Base-by-base conservation (phyloP, 2,888 invertebrate genomes). In the Sarcophaga carnaria region DNA sequence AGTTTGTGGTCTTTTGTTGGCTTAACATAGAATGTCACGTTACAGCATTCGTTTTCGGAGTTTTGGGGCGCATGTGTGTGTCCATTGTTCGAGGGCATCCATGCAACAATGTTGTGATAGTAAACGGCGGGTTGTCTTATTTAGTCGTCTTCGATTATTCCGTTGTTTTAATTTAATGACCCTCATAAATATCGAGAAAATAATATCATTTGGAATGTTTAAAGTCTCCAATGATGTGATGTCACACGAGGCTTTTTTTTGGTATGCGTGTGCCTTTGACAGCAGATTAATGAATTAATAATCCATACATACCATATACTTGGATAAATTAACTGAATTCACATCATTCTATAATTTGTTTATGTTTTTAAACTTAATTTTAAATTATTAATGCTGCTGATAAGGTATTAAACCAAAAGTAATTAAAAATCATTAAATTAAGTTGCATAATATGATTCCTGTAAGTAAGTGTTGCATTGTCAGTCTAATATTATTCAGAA, bases 141-240 rank as follows among this genome's bases (percentile, higher is more conserved):
- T 82, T 60, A 11, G 22, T 22, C 37, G 71, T 79, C 64, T 69
- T 83, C 74, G n/a, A 14, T 67, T 69, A 78, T 66, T 78, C 14
- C 47, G 77, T 78, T 66, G 59, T 60, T 66, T 86, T 75, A 72
- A 83, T 78, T 87, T 83, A 83, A 83, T 87, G 80, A 78, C 86
- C 83, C 80, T 75, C 75, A 87, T 87, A 87, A 78, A 83, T 83
- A 83, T 81, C 75, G 60, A 64, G 80, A 81, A 86, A 86, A 79
- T 78, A 60, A 81, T 83, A 83, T 80, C 78, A 78, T 78, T 83
- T 83, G 6, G 17, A 37, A 75, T 71, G 59, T 64, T 80, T 60
- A 60, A 80, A 63, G n/a, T 74, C 37, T 37, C 49, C n/a, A 17
- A 54, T 62, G 20, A 49, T 62, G 20, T 10, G 71, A 62, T 74